Evolutionary conservation across 2,797 vertebrate genomes (phyloP).

Genomic region (Myripristis murdjan): DNA sequence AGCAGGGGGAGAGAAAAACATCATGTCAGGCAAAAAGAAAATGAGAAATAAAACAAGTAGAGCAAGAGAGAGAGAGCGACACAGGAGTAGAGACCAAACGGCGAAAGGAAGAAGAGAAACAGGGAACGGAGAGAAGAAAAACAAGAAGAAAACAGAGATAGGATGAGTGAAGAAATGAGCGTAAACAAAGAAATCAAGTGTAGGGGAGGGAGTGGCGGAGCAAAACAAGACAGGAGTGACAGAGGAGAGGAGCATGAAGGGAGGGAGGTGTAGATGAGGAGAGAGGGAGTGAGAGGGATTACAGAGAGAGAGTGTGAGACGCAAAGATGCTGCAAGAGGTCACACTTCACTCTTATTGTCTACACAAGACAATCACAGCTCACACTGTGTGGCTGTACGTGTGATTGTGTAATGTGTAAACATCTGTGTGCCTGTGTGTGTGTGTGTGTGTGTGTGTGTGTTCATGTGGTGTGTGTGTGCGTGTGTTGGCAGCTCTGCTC

Average conservation of each 20-base stretch:
- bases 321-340: conserved; percentile 65
- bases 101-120: conserved; percentile 11
- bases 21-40: conserved; percentile 6
- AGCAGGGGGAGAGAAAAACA: background rate
- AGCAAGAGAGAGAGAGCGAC: background rate
- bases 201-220: conserved; percentile 10
- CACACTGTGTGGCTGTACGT: conserved; percentile 55
- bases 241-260: conserved; percentile 23
- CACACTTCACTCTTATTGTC: conserved; percentile 74
- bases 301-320: conserved; percentile 58
- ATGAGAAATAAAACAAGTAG: conserved; percentile 1
- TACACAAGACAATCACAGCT: conserved; percentile 75
- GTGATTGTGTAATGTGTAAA: conserved; percentile 69
- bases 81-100: background rate
- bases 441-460: conserved; percentile 14
- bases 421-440: conserved; percentile 40
- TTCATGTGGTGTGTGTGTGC: conserved; percentile 22
- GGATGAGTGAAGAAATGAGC: conserved; percentile 31
- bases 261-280: conserved; percentile 63
- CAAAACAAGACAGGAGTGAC: conserved; percentile 36
- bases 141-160: conserved; percentile 33
- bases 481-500: conserved; percentile 41
- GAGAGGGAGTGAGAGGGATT: conserved; percentile 55
- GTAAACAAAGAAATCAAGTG: conserved; percentile 50
- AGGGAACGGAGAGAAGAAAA: background rate